Evolutionary conservation across 2,113 vertebrate species (phyloP).

Genomic region (Acrocephalus kingi): DNA sequence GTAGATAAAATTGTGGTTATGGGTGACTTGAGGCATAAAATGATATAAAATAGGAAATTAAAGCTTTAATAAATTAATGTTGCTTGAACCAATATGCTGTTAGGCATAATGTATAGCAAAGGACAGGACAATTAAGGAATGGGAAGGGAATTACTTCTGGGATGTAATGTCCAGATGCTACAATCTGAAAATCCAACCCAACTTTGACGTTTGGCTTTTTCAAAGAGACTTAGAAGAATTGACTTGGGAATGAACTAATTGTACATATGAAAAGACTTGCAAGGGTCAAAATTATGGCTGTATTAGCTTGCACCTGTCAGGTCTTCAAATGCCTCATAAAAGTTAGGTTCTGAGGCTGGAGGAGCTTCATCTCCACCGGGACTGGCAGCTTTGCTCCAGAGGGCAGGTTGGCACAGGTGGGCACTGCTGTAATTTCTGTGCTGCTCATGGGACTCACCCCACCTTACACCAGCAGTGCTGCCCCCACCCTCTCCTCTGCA

Average conservation of each 20-base stretch:
- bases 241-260: neutral
- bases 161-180: neutral
- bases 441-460: neutral
- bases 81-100: constrained; percentile 18
- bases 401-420: neutral
- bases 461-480: rapidly evolving
- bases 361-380: neutral
- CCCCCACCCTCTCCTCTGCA: neutral
- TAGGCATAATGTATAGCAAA: constrained; percentile 3
- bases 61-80: constrained; percentile 39
- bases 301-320: neutral
- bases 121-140: neutral
- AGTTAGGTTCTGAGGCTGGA: neutral
- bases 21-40: constrained; percentile 37
- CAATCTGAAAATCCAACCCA: neutral
- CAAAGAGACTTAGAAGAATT: neutral
- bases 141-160: neutral
- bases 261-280: neutral
- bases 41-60: constrained; percentile 21
- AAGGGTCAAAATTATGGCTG: neutral
- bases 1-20: constrained; percentile 36
- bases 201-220: neutral
- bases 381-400: neutral
- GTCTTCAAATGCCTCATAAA: neutral
- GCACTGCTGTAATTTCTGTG: neutral